Conservation (phyloP, 37 sponge, comb jelly and placozoan genomes). For the Haliclona indistincta region DNA sequence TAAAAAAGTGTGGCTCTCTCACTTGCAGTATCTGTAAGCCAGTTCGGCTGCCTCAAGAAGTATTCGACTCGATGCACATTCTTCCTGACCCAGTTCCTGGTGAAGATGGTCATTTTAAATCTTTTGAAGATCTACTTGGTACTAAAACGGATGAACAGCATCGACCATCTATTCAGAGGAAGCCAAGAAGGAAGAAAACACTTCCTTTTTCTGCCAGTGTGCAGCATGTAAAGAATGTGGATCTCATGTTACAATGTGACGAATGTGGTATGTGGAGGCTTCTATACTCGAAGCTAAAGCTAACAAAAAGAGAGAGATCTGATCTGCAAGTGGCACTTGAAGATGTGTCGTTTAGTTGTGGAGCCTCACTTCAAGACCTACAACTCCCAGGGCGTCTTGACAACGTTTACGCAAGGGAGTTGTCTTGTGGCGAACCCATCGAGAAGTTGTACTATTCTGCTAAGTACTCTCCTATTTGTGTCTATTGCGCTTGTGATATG, state of each 20-base stretch:
- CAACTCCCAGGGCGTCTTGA: constrained; percentile 1
- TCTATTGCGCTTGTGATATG: too few relatives aligned
- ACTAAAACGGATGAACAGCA: constrained; percentile 29
- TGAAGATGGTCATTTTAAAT: constrained; percentile 21
- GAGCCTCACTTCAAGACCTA: constrained; percentile 24
- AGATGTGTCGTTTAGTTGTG: constrained; percentile 35
- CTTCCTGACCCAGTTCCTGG: constrained; percentile 25
- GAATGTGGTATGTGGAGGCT: constrained; percentile 44
- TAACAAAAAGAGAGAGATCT: constrained; percentile 1
- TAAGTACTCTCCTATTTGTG: constrained; percentile 48
- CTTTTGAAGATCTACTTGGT: constrained; percentile 33
- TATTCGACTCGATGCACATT: constrained; percentile 14
- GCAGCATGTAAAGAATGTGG: constrained; percentile 39
- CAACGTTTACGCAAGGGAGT: constrained; percentile 11
- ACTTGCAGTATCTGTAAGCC: constrained; percentile 33
- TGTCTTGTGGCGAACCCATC: constrained; percentile 25
- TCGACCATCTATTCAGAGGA: not conserved
- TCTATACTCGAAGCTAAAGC: constrained; percentile 33
- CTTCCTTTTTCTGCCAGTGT: constrained; percentile 50
- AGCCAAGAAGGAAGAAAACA: not conserved
- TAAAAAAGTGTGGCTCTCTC: constrained; percentile 36
- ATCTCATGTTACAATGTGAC: constrained; percentile 41
- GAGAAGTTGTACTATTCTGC: constrained; percentile 58
- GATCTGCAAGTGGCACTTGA: constrained; percentile 26
- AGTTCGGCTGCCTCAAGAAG: constrained; percentile 9